These are phyloP conservation scores for Actinia equina DNA, from an alignment of 64 coral and sea anemone genomes.

Conservation along the genomic window DNA sequence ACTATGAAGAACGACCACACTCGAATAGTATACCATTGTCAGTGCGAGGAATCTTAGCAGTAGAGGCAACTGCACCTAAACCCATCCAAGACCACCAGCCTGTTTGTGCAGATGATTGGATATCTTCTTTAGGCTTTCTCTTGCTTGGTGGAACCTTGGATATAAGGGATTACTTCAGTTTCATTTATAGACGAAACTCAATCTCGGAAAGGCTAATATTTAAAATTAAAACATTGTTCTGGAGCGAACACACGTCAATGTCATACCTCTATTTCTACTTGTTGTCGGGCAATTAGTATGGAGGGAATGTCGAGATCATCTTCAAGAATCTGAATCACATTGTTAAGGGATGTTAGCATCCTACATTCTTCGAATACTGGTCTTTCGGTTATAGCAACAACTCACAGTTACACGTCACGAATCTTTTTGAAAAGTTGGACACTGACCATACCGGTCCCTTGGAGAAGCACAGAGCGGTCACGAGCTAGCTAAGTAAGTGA, in stretches of 20 bases:
- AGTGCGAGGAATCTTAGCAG: neutral
- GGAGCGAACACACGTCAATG: neutral
- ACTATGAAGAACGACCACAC: neutral
- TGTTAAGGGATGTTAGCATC: neutral
- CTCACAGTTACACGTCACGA: no score
- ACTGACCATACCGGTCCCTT: no score
- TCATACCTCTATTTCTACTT: constrained; percentile 67
- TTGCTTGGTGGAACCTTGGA: constrained; percentile 35
- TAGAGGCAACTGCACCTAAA: constrained; percentile 16
- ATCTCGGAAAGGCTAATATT: no score
- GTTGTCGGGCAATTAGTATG: constrained; percentile 72
- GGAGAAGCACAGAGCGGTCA: no score
- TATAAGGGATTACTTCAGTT: no score
- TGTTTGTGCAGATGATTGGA: neutral
- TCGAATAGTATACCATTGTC: neutral
- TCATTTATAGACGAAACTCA: no score
- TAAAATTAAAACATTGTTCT: no score
- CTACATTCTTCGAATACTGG: no score
- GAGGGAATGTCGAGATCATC: constrained; percentile 72
- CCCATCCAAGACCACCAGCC: constrained; percentile 28
- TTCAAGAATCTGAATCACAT: constrained; percentile 29
- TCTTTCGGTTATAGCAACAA: no score
- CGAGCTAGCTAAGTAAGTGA: no score
- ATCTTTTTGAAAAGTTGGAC: no score
- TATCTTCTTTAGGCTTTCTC: constrained; percentile 1